Conservation (phyloP, 2,888 invertebrate genomes). For the Stenotaenia linearis region DNA sequence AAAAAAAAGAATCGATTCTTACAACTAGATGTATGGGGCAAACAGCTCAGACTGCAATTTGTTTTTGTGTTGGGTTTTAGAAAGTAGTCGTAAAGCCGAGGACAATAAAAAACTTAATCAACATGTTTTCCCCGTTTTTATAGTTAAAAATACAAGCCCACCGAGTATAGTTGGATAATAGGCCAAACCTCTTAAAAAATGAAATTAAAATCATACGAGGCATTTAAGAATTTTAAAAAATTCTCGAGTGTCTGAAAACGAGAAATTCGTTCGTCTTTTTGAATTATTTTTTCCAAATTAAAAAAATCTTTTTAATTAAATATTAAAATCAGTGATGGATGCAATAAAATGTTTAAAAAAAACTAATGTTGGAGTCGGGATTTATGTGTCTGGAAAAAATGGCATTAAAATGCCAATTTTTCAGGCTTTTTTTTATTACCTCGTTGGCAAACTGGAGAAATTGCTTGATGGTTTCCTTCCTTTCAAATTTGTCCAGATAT, state of each 20-base stretch:
- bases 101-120: not conserved
- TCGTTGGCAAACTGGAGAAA: conserved; percentile 51
- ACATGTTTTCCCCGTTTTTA: not conserved
- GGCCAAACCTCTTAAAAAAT: not conserved
- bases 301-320: not conserved
- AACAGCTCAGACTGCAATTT: not conserved
- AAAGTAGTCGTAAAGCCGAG: not conserved
- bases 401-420: not conserved
- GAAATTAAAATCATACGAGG: not conserved
- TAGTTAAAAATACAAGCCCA: not conserved
- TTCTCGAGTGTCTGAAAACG: not conserved
- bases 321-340: not conserved
- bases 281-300: not conserved
- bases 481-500: conserved; percentile 57
- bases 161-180: not conserved
- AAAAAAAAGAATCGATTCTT: not conserved
- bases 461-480: conserved; percentile 54
- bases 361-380: not conserved
- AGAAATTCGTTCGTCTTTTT: not conserved
- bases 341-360: not conserved
- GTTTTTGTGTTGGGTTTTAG: not conserved
- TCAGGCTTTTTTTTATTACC: conserved; percentile 42
- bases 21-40: not conserved
- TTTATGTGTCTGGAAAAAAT: not conserved
- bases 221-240: not conserved